Base-by-base conservation (phyloP, 2,113 vertebrate genomes). In the Scomber scombrus region DNA sequence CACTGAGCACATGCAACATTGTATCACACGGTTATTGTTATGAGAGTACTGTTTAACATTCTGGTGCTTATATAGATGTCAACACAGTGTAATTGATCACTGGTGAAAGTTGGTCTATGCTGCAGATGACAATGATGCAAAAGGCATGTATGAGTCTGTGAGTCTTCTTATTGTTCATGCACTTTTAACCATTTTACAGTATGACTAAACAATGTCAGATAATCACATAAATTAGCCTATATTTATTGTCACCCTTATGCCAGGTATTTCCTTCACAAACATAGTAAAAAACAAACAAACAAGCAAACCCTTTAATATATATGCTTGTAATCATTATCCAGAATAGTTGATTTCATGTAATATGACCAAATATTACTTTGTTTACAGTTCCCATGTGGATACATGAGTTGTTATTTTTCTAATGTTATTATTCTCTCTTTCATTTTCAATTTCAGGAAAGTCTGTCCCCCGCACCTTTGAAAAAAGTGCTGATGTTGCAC, bases 401-500 rank as follows among this genome's bases (percentile, higher is more conserved):
- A 50, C 13, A 64, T 7, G 31, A 34, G 31, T 34, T 34, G 5
- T 34, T 5, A 7, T 34, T 34, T 34, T 15, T n/a, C 56, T 46
- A 62, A 40, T 46, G 21, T 40, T 56, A 40, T 26, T 63, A 18
- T 66, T 78, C 58, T 46, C 15, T 74, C 16, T 43, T 21, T 60
- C 1, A 56, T 31, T 71, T 75, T 54, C 40, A 66, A 61, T 69
- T 76, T 34, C 43, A 50, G 60, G 46, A n/a, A 72, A 45, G 29
- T 78, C 9, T 73, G 61, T 64, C 19, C 64, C 83, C 80, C 64
- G 86, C 85, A 82, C 74, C 43, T 71, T 29, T 61, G 14, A 56
- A 60, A 65, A 79, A 49, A 31, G 31, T 19, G 81, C 75, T 78
- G 70, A 73, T 75, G 83, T 54, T 2, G 3, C 57, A 56, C 46